Evolutionary conservation across 1,140 invertebrate species (phyloP).

Genomic region (Sinella curviseta): DNA sequence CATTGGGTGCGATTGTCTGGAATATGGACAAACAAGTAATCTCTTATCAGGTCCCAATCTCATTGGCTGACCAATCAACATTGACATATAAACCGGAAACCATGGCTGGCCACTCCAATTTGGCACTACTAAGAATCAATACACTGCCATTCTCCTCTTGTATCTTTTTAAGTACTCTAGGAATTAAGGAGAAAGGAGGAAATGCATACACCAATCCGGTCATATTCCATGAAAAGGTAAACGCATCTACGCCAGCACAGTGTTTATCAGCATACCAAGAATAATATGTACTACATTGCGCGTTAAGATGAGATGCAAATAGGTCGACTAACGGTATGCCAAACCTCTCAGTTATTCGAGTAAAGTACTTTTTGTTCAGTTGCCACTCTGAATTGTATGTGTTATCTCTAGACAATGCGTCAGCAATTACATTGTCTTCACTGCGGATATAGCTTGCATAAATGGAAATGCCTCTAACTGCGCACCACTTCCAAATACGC

Average conservation of each 20-base stretch:
- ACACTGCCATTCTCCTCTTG: background rate
- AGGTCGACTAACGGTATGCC: background rate
- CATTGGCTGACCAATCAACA: background rate
- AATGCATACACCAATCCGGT: background rate
- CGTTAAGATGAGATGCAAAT: slow-evolving; percentile 2
- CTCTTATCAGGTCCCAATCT: background rate
- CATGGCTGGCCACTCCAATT: background rate
- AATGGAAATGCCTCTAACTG: background rate
- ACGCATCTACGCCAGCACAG: background rate
- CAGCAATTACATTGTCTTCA: background rate
- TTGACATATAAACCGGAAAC: background rate
- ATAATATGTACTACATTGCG: background rate
- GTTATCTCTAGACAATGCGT: background rate
- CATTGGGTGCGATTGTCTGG: background rate
- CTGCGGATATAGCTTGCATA: background rate
- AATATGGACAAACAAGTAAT: slow-evolving; percentile 6
- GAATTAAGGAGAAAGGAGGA: slow-evolving; percentile 7
- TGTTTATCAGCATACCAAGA: slow-evolving; percentile 4
- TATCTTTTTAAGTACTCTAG: background rate
- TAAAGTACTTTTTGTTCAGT: background rate
- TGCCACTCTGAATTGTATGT: background rate
- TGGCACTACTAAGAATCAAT: background rate
- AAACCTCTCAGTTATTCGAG: background rate
- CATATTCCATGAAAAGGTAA: background rate
- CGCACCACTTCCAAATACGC: slow-evolving; percentile 1